A percentile compares a stretch with the other conserved stretches of the same genome.
These are phyloP conservation scores for Corydoras sp. DNA, from an alignment of 2,113 vertebrate species.

Conservation along the genomic window DNA sequence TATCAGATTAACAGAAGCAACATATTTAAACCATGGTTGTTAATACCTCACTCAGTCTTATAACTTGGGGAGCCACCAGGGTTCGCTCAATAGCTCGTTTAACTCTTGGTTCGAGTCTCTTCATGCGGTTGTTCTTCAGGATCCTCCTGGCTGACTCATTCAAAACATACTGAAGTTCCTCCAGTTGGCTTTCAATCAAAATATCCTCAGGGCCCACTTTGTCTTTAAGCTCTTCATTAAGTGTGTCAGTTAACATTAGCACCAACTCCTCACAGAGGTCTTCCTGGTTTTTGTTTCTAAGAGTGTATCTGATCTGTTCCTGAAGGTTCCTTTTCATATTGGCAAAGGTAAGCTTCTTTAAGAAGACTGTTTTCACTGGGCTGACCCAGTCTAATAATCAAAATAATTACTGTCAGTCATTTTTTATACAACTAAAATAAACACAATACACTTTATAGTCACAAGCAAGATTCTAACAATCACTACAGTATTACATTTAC, in stretches of 20 bases:
- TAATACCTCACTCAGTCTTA: slow-evolving; percentile 58
- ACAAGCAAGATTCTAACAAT: no score
- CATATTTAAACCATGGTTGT: background rate
- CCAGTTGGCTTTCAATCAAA: slow-evolving; percentile 48
- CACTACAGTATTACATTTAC: no score
- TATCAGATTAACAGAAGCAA: no score
- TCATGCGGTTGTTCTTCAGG: slow-evolving; percentile 55
- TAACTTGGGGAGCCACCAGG: slow-evolving; percentile 60
- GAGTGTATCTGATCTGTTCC: slow-evolving; percentile 62
- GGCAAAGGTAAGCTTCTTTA: slow-evolving; percentile 67
- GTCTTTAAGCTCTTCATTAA: slow-evolving; percentile 52
- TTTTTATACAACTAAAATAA: no score
- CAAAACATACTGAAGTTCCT: slow-evolving; percentile 55
- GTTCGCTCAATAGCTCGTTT: slow-evolving; percentile 65
- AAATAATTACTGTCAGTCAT: background rate
- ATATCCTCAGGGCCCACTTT: slow-evolving; percentile 63
- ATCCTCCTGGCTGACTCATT: slow-evolving; percentile 55
- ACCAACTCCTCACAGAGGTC: slow-evolving; percentile 66
- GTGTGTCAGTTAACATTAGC: slow-evolving; percentile 57
- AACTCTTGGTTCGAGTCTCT: slow-evolving; percentile 52
- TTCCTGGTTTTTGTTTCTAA: slow-evolving; percentile 55
- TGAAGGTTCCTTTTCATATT: slow-evolving; percentile 69
- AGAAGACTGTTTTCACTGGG: slow-evolving; percentile 63
- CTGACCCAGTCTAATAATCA: slow-evolving; percentile 58
- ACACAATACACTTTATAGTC: no score